Evolutionary conservation across 1,140 invertebrate genomes (phyloP).

Genomic region (Drosophila equinoxialis): DNA sequence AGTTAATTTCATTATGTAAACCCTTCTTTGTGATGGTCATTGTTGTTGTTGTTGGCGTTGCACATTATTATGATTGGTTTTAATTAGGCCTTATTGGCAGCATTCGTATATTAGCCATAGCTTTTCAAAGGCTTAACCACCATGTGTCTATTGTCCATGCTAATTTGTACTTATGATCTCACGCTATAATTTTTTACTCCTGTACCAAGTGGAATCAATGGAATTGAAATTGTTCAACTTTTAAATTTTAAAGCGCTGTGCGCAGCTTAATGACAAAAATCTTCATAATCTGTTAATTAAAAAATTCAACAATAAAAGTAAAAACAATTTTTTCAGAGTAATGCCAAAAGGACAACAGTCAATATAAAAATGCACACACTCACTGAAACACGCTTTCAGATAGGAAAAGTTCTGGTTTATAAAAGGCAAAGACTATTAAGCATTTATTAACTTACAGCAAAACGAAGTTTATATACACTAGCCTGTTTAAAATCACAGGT

Average conservation of each 20-base stretch:
- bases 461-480: slow-evolving; percentile 12
- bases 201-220: slow-evolving; percentile 35
- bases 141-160: slow-evolving; percentile 62
- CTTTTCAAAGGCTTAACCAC: slow-evolving; percentile 52
- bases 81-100: slow-evolving; percentile 76
- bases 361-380: slow-evolving; percentile 37
- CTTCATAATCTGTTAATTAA: slow-evolving; percentile 70
- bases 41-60: slow-evolving; percentile 40
- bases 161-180: slow-evolving; percentile 69
- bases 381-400: neutral
- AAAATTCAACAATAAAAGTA: slow-evolving; percentile 52
- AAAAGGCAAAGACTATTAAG: neutral
- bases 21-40: slow-evolving; percentile 35
- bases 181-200: neutral
- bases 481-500: neutral
- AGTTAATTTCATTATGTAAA: slow-evolving; percentile 77
- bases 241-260: slow-evolving; percentile 7
- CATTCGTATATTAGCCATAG: slow-evolving; percentile 70
- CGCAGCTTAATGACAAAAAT: slow-evolving; percentile 45
- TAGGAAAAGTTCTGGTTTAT: neutral
- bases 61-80: slow-evolving; percentile 65
- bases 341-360: slow-evolving; percentile 47
- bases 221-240: slow-evolving; percentile 11
- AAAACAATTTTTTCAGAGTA: slow-evolving; percentile 57
- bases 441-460: neutral